Conservation (phyloP, 1,140 invertebrate genomes). For the Saccostrea glomerata region DNA sequence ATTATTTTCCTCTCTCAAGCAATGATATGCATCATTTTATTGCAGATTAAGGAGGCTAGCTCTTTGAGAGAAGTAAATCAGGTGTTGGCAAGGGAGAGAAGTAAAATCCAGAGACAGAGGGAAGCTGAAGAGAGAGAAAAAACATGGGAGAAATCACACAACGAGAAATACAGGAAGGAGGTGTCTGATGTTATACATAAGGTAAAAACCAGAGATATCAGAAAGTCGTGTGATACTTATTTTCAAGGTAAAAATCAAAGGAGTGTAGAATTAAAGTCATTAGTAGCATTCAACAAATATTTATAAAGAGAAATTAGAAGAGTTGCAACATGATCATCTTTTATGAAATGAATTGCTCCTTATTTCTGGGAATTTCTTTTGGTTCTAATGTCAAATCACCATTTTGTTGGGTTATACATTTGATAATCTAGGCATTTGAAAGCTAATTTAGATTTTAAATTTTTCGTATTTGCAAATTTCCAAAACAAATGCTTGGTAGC, state of each 20-base stretch:
- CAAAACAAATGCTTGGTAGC: no score
- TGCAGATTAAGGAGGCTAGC: slow-evolving; percentile 72
- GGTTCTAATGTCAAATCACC: no score
- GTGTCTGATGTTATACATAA: slow-evolving; percentile 30
- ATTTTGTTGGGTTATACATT: no score
- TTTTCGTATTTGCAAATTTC: no score
- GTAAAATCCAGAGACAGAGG: slow-evolving; percentile 66
- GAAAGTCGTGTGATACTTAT: no score
- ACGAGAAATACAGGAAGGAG: neutral
- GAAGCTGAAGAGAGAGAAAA: slow-evolving; percentile 60
- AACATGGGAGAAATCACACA: slow-evolving; percentile 63
- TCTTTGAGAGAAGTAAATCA: slow-evolving; percentile 68
- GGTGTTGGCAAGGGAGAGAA: slow-evolving; percentile 66
- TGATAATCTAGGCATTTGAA: no score
- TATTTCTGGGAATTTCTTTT: no score
- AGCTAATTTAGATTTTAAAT: no score
- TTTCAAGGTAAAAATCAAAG: neutral
- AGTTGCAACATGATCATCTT: neutral
- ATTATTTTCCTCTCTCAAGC: neutral
- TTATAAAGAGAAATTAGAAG: neutral
- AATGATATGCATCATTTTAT: neutral
- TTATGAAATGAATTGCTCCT: no score
- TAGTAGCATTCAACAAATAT: neutral
- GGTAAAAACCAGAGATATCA: neutral
- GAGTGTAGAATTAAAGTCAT: neutral